Evolutionary conservation across 2,797 vertebrate genomes (phyloP), one percentile per base, ranked within the genome.

Genomic region (Xenopus petersii): DNA sequence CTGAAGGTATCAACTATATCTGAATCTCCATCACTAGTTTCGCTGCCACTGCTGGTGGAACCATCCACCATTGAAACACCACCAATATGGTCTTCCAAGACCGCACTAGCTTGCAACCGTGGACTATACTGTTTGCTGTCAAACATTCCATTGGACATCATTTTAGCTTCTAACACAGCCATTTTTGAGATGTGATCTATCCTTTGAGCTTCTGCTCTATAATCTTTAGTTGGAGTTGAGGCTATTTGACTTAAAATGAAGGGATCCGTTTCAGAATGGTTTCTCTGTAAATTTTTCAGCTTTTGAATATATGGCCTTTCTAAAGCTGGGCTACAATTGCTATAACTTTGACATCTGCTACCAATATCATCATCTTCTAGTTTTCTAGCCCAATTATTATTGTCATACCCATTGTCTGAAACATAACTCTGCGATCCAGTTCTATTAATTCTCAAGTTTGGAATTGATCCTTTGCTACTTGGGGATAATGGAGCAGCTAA

Each of bases 1-100:
- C 86, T 84, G 75, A 87, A 86, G 36, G 91, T 82, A 78, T 87
- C 87, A 51, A 81, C 84, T 73, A 85, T 74, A 49, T 89, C 89
- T 0, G 88, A 88, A 85, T 98, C 95, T 0, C 95, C 96, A 87
- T 98, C 96, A 0, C 95, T 96, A 47, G 95, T 96, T 80, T 98
- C 96, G 0, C 95, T 93, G 4, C 92, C 95, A 1, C 96, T 97
- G 81, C 94, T 95, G 12, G 89, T 92, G 71, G 91, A 92, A 79
- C 89, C 89, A 70, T 97, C 94, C 0, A 90, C 89, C 88, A 95
- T 86, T 9, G 94, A 94, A 59, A 95, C 81, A 0, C 89, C 88
- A 5, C 90, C 89, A 56, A 88, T 78, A 2, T 87, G 93, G n/a
- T 86, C 83, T 30, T 65, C 82, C 80, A 49, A 0, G 0, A 79